phyloP scores from a whole-genome alignment of 2,113 vertebrate genomes.

The Periophthalmus modestus region DNA sequence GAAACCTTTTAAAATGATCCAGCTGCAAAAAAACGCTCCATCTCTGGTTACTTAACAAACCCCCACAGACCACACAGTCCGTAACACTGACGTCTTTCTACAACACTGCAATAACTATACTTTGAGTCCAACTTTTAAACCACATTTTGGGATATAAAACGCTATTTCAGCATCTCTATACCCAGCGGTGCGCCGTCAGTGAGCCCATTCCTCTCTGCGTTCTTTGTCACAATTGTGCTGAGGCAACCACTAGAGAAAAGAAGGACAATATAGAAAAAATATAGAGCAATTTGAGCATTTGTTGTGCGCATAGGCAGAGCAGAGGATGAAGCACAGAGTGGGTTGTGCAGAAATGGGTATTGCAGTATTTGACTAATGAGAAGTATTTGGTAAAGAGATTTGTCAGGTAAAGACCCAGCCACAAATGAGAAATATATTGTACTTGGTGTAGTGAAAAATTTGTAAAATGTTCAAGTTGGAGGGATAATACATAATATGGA shows the following conservation, averaged over 20 bases:
- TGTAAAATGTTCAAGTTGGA: conserved; percentile 7
- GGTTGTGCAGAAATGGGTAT: conserved; percentile 24
- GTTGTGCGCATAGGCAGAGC: conserved; percentile 31
- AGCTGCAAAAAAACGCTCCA: conserved; percentile 22
- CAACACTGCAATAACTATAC: conserved; percentile 20
- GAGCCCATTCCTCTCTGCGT: conserved; percentile 34
- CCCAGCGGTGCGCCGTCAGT: conserved; percentile 15
- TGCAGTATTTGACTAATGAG: conserved; percentile 37
- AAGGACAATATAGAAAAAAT: conserved; percentile 33
- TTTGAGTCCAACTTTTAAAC: conserved; percentile 12
- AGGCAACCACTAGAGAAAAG: conserved; percentile 39
- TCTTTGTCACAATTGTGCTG: conserved; percentile 50
- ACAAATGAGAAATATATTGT: conserved; percentile 3
- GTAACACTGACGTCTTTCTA: background rate
- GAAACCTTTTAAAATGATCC: conserved; percentile 40
- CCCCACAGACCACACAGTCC: background rate
- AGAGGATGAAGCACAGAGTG: conserved; percentile 28
- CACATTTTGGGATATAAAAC: conserved; percentile 33
- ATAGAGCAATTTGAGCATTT: conserved; percentile 40
- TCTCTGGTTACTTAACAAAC: conserved; percentile 37
- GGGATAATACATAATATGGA: background rate
- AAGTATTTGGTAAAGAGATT: conserved; percentile 13
- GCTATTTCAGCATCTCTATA: conserved; percentile 53
- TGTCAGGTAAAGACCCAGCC: background rate
- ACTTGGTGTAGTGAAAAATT: background rate